phyloP scores from a whole-genome alignment of 1,140 invertebrate genomes.

The Drosophila simulans region DNA sequence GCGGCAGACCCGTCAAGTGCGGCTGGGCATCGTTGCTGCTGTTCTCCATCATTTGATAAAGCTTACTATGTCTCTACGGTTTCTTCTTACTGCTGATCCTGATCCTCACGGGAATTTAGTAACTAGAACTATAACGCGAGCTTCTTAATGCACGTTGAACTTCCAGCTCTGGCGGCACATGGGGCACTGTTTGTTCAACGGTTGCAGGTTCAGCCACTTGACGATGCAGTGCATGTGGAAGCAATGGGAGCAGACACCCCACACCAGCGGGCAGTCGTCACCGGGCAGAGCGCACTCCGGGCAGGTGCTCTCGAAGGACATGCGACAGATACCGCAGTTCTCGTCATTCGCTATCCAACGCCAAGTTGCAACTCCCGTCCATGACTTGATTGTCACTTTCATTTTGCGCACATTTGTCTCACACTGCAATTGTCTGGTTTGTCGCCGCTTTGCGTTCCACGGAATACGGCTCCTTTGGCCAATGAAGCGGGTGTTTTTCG shows the following conservation, averaged over 20 bases:
- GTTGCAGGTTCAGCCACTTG: constrained; percentile 99
- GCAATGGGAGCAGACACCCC: constrained; percentile 99
- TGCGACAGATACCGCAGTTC: constrained; percentile 99
- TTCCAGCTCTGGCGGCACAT: constrained; percentile 99
- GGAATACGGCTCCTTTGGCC: background rate
- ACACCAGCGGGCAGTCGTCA: constrained; percentile 99
- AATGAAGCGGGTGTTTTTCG: constrained; percentile 15
- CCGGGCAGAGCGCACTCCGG: constrained; percentile 99
- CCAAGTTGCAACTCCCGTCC: constrained; percentile 98
- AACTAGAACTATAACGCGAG: constrained; percentile 11
- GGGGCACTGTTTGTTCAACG: constrained; percentile 97
- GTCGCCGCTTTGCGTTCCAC: constrained; percentile 14
- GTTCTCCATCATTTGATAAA: constrained; percentile 66
- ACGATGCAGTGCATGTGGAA: constrained; percentile 99
- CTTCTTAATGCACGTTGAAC: constrained; percentile 91
- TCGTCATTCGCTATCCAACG: constrained; percentile 99
- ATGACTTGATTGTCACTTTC: constrained; percentile 86
- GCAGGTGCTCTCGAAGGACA: constrained; percentile 98
- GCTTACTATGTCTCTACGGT: constrained; percentile 29
- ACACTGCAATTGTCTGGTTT: constrained; percentile 20
- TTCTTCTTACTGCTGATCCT: constrained; percentile 35
- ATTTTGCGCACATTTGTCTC: constrained; percentile 79
- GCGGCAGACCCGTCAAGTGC: constrained; percentile 89
- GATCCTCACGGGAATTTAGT: background rate
- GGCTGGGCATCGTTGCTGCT: constrained; percentile 40